phyloP scores from a whole-genome alignment of 1,140 invertebrate genomes.

The Nephila pilipes region DNA sequence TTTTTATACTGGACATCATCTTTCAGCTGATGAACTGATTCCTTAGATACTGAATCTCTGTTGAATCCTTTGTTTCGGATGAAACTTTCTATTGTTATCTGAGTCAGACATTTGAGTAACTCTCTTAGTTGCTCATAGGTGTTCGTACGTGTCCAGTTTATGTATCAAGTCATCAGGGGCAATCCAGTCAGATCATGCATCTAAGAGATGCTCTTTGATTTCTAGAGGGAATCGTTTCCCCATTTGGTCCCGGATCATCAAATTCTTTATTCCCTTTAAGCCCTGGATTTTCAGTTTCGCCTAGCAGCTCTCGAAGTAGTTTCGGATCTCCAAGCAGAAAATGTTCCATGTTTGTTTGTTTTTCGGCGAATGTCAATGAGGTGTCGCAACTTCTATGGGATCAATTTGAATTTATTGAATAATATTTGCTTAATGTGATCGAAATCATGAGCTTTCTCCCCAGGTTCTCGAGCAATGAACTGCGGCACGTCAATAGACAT shows the following conservation, averaged over 20 bases:
- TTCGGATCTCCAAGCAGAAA: conserved; percentile 52
- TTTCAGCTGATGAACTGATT: not conserved
- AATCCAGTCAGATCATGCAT: conserved; percentile 4
- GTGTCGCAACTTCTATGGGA: not conserved
- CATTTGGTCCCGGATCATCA: not conserved
- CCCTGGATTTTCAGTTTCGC: too few relatives aligned
- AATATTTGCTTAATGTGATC: not conserved
- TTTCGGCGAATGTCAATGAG: not conserved
- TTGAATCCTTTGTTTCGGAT: not conserved
- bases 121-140: not conserved
- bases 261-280: conserved; percentile 3
- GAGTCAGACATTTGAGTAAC: not conserved
- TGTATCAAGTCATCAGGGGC: not conserved
- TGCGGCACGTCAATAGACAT: not conserved
- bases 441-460: conserved; percentile 6
- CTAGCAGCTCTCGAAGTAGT: conserved; percentile 38
- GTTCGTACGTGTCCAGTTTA: too few relatives aligned
- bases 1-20: too few relatives aligned
- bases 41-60: not conserved
- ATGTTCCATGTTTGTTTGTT: not conserved
- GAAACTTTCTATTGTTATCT: too few relatives aligned
- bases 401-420: conserved; percentile 49
- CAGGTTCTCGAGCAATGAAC: not conserved
- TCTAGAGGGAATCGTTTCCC: not conserved
- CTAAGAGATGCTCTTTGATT: conserved; percentile 21